Conservation (phyloP, 2,797 vertebrate species). For the Acestrorhynchus altus region DNA sequence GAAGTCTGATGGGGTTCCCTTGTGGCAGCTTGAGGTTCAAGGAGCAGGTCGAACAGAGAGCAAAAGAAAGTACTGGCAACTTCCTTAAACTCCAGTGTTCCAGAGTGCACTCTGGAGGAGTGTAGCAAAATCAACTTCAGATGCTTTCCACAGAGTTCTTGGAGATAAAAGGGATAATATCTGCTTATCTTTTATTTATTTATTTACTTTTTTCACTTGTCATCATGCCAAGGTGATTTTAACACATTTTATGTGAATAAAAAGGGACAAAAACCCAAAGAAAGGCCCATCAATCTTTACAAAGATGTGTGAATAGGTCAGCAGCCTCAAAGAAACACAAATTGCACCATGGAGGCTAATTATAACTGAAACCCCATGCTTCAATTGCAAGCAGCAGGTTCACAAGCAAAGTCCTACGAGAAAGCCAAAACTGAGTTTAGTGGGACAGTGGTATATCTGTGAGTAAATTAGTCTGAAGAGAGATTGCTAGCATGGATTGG, state of each 20-base stretch:
- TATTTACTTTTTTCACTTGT: background rate
- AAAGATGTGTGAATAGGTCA: background rate
- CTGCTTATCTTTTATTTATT: conserved; percentile 1
- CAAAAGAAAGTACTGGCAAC: conserved; percentile 70
- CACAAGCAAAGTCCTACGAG: background rate
- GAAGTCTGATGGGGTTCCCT: background rate
- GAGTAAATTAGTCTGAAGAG: background rate
- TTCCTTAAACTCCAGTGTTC: conserved; percentile 73
- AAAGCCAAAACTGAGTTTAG: background rate
- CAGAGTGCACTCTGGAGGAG: conserved; percentile 65
- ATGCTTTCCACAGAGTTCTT: conserved; percentile 68
- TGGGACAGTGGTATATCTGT: background rate
- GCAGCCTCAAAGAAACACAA: background rate
- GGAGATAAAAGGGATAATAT: background rate
- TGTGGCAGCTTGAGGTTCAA: conserved; percentile 4
- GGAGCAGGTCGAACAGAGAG: background rate
- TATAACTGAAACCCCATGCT: background rate
- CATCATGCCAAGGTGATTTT: background rate
- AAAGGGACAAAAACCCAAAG: background rate
- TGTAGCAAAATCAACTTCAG: conserved; percentile 75
- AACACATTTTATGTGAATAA: background rate
- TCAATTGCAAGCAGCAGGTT: background rate
- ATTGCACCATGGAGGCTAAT: conserved; percentile 6
- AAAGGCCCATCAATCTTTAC: background rate
- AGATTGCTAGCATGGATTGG: background rate